Evolutionary conservation across 2,888 invertebrate genomes (phyloP).

Genomic region (Gastracanthus pulcherrimus): DNA sequence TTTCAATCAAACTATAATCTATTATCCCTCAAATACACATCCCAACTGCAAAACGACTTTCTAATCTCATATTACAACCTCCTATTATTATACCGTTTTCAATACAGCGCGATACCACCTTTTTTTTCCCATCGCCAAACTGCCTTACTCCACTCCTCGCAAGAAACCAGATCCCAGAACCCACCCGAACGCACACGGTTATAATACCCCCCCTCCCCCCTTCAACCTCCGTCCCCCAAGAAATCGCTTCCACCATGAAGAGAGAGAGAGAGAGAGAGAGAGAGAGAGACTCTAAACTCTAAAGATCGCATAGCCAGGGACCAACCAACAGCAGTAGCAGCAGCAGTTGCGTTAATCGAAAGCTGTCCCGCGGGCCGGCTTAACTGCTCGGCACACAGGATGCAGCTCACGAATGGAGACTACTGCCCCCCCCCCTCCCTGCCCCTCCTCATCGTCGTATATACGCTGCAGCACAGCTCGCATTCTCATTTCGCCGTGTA

Average conservation of each 20-base stretch:
- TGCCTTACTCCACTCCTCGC: not conserved
- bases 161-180: not conserved
- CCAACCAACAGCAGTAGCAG: not conserved
- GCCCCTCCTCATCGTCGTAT: conserved; percentile 4
- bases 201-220: too few relatives aligned
- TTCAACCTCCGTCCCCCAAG: not conserved
- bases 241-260: not conserved
- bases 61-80: too few relatives aligned
- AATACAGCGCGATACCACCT: too few relatives aligned
- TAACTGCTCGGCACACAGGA: conserved; percentile 24
- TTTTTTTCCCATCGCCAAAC: too few relatives aligned
- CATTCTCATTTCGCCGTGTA: conserved; percentile 40
- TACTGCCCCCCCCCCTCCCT: not conserved
- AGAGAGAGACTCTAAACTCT: too few relatives aligned
- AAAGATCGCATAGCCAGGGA: conserved; percentile 3
- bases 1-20: too few relatives aligned
- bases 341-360: conserved; percentile 20
- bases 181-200: too few relatives aligned
- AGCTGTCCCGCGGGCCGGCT: conserved; percentile 13
- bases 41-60: too few relatives aligned
- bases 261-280: too few relatives aligned
- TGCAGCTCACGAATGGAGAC: conserved; percentile 6
- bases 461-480: too few relatives aligned
- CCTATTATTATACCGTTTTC: too few relatives aligned
- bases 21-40: too few relatives aligned